Evolutionary conservation across 2,888 invertebrate genomes (phyloP).

Genomic region (Drosophila paranaensis): DNA sequence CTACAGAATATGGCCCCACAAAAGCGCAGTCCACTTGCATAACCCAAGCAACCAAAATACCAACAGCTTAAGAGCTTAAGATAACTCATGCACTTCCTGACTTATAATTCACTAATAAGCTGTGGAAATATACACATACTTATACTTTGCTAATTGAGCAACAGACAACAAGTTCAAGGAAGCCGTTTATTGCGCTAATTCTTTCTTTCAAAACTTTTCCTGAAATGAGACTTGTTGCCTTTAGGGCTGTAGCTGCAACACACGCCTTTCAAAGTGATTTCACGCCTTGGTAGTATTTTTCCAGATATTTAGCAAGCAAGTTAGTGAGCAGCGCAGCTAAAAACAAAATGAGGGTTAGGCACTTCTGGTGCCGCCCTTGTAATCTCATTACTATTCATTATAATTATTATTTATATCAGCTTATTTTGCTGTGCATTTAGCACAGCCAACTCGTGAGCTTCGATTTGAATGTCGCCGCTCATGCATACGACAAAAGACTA

Average conservation of each 20-base stretch:
- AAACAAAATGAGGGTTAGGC: not conserved
- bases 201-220: slow-evolving; percentile 1
- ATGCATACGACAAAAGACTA: not conserved
- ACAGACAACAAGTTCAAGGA: not conserved
- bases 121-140: no score
- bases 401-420: not conserved
- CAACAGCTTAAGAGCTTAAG: not conserved
- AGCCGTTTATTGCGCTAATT: slow-evolving; percentile 27
- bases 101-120: not conserved
- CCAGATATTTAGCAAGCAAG: not conserved
- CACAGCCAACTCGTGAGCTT: not conserved
- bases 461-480: not conserved
- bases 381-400: slow-evolving; percentile 1
- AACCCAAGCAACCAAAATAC: not conserved
- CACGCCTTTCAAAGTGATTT: not conserved
- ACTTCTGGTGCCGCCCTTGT: not conserved
- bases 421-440: not conserved
- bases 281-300: not conserved
- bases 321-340: not conserved
- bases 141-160: not conserved
- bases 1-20: slow-evolving; percentile 25
- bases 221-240: not conserved
- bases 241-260: not conserved
- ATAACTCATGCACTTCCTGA: no score
- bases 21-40: slow-evolving; percentile 9